These are phyloP conservation scores for Crotalus tigris DNA, from an alignment of 2,113 vertebrate genomes.

Conservation along the genomic window DNA sequence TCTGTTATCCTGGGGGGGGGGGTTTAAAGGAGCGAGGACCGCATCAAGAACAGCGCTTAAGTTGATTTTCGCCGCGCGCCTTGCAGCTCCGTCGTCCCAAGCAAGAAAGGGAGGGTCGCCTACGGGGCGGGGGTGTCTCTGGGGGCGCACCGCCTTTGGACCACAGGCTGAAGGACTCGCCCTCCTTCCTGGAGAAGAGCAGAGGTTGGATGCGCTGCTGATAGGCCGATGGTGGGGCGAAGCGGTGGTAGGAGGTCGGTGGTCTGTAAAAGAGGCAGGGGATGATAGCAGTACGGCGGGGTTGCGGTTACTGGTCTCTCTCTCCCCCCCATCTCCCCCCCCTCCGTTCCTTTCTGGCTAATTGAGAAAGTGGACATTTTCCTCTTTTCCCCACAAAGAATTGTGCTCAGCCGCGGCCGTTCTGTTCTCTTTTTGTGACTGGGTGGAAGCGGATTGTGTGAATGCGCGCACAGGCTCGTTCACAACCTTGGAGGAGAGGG, in stretches of 20 bases:
- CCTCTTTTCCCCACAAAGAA: not conserved
- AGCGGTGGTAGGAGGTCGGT: not conserved
- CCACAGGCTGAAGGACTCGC: not conserved
- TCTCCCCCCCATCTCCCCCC: not conserved
- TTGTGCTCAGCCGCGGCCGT: not conserved
- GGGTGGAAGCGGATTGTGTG: not conserved
- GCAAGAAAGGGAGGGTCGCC: not conserved
- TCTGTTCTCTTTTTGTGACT: not conserved
- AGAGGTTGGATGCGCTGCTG: not conserved
- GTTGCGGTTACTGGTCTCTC: too few species aligned
- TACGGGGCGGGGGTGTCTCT: not conserved
- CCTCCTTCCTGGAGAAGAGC: not conserved
- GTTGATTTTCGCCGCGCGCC: not conserved
- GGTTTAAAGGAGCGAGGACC: not conserved
- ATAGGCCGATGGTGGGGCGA: not conserved
- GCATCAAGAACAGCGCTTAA: not conserved
- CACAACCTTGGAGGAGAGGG: not conserved
- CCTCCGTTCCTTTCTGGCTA: not conserved
- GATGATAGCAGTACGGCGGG: rapidly evolving
- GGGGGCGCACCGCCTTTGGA: not conserved
- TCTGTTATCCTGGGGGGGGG: not conserved
- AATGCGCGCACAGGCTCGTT: not conserved
- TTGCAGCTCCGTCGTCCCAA: not conserved
- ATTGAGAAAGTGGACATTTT: not conserved
- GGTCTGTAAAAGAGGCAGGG: not conserved